Conservation (phyloP, 2,888 invertebrate species). For the Caenorhabditis sinica region DNA sequence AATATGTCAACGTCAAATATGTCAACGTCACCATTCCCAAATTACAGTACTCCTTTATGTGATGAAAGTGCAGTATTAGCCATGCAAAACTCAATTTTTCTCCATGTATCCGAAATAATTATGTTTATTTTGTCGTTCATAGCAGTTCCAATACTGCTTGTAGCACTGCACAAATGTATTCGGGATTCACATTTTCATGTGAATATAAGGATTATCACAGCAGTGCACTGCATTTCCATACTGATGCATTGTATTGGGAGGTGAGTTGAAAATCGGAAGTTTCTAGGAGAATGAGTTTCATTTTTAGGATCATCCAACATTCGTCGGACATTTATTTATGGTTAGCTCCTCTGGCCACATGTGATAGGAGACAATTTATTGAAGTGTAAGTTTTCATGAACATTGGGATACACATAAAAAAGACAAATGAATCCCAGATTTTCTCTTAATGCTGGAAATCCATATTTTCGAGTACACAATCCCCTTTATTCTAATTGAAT, state of each 20-base stretch:
- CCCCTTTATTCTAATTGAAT: too few species aligned
- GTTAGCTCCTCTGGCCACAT: background rate
- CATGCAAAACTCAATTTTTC: background rate
- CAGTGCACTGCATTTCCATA: constrained; percentile 14
- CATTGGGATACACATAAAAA: background rate
- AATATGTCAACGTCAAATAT: background rate
- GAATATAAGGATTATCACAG: constrained; percentile 28
- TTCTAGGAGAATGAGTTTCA: background rate
- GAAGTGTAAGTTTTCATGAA: constrained; percentile 4
- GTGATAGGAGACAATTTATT: constrained; percentile 2
- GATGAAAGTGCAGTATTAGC: background rate
- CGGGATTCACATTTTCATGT: constrained; percentile 16
- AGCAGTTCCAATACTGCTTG: background rate
- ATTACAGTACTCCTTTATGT: background rate
- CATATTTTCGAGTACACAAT: too few species aligned
- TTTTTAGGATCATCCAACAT: constrained; percentile 42
- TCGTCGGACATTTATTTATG: constrained; percentile 21
- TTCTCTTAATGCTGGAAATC: too few species aligned
- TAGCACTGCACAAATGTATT: background rate
- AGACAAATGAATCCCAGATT: too few species aligned
- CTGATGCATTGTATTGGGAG: constrained; percentile 31
- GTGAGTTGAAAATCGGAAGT: background rate
- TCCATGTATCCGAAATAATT: background rate
- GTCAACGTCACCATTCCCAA: background rate
- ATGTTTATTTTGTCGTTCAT: constrained; percentile 18